These are phyloP conservation scores for Etheostoma spectabile DNA, from an alignment of 2,113 vertebrate species.

Conservation along the genomic window DNA sequence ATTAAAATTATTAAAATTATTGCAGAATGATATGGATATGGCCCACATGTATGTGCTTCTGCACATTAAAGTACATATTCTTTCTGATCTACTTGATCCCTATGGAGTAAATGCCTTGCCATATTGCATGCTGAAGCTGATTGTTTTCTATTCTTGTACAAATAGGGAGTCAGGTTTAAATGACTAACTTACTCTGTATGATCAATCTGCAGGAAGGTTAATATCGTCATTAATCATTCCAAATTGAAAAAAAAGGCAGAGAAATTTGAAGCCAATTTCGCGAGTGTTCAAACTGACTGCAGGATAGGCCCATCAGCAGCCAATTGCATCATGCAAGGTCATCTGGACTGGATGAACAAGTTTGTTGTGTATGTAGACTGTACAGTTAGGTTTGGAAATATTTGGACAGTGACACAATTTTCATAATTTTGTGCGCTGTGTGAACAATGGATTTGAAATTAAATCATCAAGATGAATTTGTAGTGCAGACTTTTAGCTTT, in stretches of 20 bases:
- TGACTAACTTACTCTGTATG: background rate
- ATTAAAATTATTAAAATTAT: background rate
- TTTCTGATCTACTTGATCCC: no score
- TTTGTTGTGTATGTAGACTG: no score
- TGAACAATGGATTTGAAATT: no score
- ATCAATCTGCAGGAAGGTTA: background rate
- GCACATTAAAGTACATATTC: background rate
- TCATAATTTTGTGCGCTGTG: no score
- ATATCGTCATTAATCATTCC: background rate
- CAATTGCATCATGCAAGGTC: background rate
- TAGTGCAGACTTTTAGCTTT: no score
- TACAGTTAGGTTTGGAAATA: no score
- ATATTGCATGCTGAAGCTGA: background rate
- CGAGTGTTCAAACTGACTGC: background rate
- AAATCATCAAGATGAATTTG: no score
- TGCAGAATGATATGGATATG: background rate
- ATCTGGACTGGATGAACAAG: no score
- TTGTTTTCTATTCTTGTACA: background rate
- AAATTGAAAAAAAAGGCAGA: background rate
- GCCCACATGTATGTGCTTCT: background rate
- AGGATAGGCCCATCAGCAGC: background rate
- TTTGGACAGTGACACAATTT: no score
- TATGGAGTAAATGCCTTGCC: background rate
- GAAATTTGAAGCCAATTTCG: background rate
- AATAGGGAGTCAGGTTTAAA: background rate